Evolutionary conservation across 2,888 invertebrate species (phyloP).

Genomic region (Gastracanthus pulcherrimus): DNA sequence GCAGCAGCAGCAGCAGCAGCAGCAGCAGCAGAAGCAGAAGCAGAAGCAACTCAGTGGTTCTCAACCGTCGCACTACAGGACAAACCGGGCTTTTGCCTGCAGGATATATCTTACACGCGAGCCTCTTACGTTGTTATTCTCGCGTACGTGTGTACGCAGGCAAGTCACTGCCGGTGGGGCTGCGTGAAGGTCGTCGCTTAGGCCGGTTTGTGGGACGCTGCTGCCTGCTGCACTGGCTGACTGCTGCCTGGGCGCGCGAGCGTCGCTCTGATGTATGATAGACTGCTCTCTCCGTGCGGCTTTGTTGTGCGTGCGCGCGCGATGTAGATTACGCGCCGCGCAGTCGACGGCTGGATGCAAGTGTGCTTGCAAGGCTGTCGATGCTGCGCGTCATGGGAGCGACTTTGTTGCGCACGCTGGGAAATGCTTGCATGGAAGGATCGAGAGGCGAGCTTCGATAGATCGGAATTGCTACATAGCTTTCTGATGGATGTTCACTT

Average conservation of each 20-base stretch:
- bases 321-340: not conserved
- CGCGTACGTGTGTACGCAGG: not conserved
- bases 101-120: not conserved
- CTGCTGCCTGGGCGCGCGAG: too few relatives aligned
- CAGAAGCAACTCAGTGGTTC: conserved; percentile 53
- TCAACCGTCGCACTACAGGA: conserved; percentile 15
- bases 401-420: not conserved
- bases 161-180: not conserved
- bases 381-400: not conserved
- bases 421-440: not conserved
- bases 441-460: not conserved
- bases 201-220: conserved; percentile 4
- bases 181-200: conserved; percentile 24
- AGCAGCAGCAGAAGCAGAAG: too few relatives aligned
- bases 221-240: not conserved
- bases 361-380: not conserved
- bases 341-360: not conserved
- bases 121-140: not conserved
- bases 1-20: too few relatives aligned
- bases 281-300: conserved; percentile 7
- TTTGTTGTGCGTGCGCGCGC: not conserved
- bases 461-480: not conserved
- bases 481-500: not conserved
- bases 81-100: not conserved
- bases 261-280: conserved; percentile 14